Percentiles rank a stretch among this genome's conserved stretches.
Conservation (phyloP, 2,797 vertebrate genomes). For the Thunnus albacares region DNA sequence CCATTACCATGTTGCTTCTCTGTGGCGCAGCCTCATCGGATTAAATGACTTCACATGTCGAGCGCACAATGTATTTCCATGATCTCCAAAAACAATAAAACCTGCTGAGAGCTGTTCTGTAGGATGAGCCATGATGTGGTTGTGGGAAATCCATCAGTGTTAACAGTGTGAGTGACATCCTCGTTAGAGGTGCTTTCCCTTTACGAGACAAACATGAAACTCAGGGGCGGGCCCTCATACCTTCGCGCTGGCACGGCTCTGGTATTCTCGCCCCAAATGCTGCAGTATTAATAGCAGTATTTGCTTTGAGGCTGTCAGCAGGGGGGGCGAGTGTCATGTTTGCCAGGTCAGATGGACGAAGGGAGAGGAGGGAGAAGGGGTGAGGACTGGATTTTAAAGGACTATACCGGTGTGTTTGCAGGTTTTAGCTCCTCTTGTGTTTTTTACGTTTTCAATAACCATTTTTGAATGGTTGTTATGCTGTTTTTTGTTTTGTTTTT, state of each 20-base stretch:
- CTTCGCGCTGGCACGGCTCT: constrained; percentile 41
- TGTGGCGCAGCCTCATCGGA: constrained; percentile 19
- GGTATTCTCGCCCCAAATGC: constrained; percentile 71
- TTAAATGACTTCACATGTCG: constrained; percentile 45
- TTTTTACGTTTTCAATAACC: not conserved
- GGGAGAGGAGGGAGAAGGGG: constrained; percentile 2
- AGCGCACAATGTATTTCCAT: constrained; percentile 17
- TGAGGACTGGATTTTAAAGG: constrained; percentile 17
- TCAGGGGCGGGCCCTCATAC: constrained; percentile 32
- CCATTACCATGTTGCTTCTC: constrained; percentile 22
- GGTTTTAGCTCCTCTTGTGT: not conserved
- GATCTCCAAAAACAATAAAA: constrained; percentile 27
- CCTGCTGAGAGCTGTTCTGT: not conserved
- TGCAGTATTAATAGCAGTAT: constrained; percentile 83
- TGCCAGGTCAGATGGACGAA: constrained; percentile 56
- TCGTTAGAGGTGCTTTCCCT: constrained; percentile 37
- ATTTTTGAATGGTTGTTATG: not conserved
- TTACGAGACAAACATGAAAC: constrained; percentile 41
- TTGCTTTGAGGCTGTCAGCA: constrained; percentile 81
- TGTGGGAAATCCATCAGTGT: not conserved
- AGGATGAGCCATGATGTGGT: rapidly evolving
- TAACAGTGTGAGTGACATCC: constrained; percentile 12
- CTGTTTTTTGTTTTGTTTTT: not conserved
- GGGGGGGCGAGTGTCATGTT: constrained; percentile 70
- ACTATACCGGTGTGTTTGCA: not conserved